phyloP scores from a whole-genome alignment of 2,888 invertebrate species.

The Subacronicta megacephala region DNA sequence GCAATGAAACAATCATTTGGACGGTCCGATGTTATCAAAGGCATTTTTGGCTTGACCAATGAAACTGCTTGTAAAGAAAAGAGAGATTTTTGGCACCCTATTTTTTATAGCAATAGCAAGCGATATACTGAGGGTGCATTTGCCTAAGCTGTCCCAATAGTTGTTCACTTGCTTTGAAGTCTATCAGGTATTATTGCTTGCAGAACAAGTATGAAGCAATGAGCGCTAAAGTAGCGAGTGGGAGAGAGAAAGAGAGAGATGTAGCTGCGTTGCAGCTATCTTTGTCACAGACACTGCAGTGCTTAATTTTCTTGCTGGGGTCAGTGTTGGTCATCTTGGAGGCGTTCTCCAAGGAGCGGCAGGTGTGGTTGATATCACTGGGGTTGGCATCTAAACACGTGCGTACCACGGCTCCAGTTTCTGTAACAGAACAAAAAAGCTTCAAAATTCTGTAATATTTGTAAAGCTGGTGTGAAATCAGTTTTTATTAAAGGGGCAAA shows the following conservation, averaged over 20 bases:
- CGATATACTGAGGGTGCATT: conserved; percentile 29
- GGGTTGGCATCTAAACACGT: conserved; percentile 81
- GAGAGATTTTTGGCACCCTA: conserved; percentile 48
- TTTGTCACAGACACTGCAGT: conserved; percentile 84
- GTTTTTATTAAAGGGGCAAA: too few species aligned
- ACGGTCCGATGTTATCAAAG: conserved; percentile 69
- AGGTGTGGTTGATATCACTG: conserved; percentile 71
- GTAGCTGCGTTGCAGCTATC: conserved; percentile 88
- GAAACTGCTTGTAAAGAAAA: conserved; percentile 21
- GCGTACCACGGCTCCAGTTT: conserved; percentile 74
- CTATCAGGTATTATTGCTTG: conserved; percentile 74
- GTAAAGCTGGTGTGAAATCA: too few species aligned
- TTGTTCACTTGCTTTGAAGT: conserved; percentile 55
- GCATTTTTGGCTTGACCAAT: conserved; percentile 51
- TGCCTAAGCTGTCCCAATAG: conserved; percentile 43
- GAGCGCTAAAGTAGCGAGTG: conserved; percentile 74
- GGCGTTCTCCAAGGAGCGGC: conserved; percentile 66
- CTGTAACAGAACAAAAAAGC: conserved; percentile 62
- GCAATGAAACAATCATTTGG: conserved; percentile 72
- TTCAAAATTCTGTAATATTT: not conserved
- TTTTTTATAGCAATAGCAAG: conserved; percentile 47
- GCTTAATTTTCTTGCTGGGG: conserved; percentile 65
- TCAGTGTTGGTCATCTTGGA: conserved; percentile 56
- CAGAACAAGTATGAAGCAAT: conserved; percentile 74
- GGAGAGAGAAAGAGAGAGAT: conserved; percentile 73